phyloP scores from a whole-genome alignment of 2,888 invertebrate genomes.

The Steinernema carpocapsae region DNA sequence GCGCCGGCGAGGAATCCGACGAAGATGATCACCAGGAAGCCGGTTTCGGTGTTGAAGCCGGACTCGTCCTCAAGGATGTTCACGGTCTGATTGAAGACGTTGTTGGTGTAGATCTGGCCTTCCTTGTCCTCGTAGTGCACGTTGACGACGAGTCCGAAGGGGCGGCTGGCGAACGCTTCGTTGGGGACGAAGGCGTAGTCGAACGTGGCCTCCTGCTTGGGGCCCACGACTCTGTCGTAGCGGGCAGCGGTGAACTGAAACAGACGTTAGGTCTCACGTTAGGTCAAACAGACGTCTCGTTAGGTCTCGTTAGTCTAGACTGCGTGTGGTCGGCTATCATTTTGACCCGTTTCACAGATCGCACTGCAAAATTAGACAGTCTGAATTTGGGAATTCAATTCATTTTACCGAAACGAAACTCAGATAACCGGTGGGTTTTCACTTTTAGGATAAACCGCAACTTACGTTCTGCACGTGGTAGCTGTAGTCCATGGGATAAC shows the following conservation, averaged over 20 bases:
- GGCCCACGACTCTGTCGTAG: slow-evolving; percentile 85
- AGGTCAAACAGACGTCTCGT: too few species aligned
- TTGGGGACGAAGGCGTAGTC: slow-evolving; percentile 92
- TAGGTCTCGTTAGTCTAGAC: too few species aligned
- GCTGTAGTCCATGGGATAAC: slow-evolving; percentile 97
- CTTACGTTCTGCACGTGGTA: slow-evolving; percentile 90
- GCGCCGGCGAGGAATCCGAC: slow-evolving; percentile 86
- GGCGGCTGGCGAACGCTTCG: slow-evolving; percentile 93
- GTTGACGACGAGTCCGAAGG: slow-evolving; percentile 87
- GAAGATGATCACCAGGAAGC: slow-evolving; percentile 94
- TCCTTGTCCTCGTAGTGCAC: slow-evolving; percentile 72
- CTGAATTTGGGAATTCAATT: too few species aligned
- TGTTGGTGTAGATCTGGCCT: slow-evolving; percentile 79
- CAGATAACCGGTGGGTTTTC: neutral
- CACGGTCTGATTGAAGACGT: slow-evolving; percentile 96
- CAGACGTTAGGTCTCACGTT: neutral
- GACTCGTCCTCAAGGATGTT: slow-evolving; percentile 94
- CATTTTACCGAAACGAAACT: too few species aligned
- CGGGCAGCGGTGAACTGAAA: slow-evolving; percentile 83
- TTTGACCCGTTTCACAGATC: too few species aligned
- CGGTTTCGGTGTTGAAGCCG: slow-evolving; percentile 95
- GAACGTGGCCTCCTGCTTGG: slow-evolving; percentile 89
- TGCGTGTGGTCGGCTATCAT: too few species aligned
- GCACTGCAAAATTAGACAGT: too few species aligned
- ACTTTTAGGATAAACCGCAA: slow-evolving; percentile 36